These are phyloP conservation scores for Leucopternis melanops DNA, from an alignment of 2,113 vertebrate genomes.

Conservation along the genomic window DNA sequence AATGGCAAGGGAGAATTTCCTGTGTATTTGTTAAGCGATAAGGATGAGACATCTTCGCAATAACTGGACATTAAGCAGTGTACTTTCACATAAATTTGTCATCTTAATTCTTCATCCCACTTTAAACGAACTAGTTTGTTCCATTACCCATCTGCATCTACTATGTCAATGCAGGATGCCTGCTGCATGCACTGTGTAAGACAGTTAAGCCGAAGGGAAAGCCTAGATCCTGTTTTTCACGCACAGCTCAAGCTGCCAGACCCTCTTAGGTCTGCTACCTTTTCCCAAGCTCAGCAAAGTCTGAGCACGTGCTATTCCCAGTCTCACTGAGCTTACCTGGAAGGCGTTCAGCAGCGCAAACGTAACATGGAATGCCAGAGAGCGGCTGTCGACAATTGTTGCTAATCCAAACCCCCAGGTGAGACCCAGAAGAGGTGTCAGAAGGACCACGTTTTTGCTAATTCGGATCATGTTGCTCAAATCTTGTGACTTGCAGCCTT, in stretches of 20 bases:
- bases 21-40: background rate
- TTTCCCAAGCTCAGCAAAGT: background rate
- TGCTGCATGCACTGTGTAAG: accelerated
- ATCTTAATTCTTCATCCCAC: background rate
- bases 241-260: background rate
- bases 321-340: constrained; percentile 69
- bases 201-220: background rate
- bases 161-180: background rate
- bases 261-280: background rate
- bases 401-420: constrained; percentile 86
- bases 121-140: background rate
- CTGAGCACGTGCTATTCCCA: background rate
- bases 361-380: constrained; percentile 59
- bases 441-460: constrained; percentile 77
- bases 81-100: background rate
- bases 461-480: constrained; percentile 66
- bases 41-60: background rate
- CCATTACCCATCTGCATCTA: background rate
- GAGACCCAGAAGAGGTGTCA: constrained; percentile 85
- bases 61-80: background rate
- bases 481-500: constrained; percentile 71
- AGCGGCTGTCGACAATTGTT: constrained; percentile 14
- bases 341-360: constrained; percentile 83
- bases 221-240: background rate
- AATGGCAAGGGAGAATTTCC: background rate